Percentiles rank a stretch among this genome's conserved stretches.
phyloP scores from a whole-genome alignment of 2,797 vertebrate genomes.

The Chanos chanos region DNA sequence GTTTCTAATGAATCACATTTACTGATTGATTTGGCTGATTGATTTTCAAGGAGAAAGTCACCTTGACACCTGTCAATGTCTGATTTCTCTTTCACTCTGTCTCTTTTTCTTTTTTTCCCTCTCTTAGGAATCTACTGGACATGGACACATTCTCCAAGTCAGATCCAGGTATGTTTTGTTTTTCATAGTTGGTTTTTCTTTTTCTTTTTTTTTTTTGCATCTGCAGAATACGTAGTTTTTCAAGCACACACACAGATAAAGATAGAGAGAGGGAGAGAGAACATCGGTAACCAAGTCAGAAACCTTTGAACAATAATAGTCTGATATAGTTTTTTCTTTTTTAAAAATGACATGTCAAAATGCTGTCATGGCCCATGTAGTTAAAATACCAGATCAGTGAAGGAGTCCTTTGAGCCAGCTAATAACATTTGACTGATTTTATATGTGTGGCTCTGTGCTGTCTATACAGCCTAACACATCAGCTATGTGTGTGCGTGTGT shows the following conservation, averaged over 20 bases:
- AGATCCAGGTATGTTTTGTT: conserved; percentile 80
- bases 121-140: conserved; percentile 84
- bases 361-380: background rate
- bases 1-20: too few species aligned
- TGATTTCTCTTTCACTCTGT: background rate
- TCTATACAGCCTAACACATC: too few species aligned
- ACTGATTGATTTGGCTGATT: background rate
- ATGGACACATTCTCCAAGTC: conserved; percentile 96
- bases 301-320: too few species aligned
- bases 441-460: conserved; percentile 12
- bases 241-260: background rate
- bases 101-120: conserved; percentile 33
- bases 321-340: background rate
- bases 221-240: too few species aligned
- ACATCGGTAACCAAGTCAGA: background rate
- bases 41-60: too few species aligned
- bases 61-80: too few species aligned
- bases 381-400: conserved; percentile 5
- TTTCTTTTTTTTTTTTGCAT: background rate
- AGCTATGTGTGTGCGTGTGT: background rate
- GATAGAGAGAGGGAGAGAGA: background rate
- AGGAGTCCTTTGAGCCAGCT: conserved; percentile 1
- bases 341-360: background rate
- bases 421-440: conserved; percentile 20
- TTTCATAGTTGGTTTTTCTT: background rate